Evolutionary conservation across 53 echinoderm and acorn worm species (phyloP).

Genomic region (Henricia sp.): DNA sequence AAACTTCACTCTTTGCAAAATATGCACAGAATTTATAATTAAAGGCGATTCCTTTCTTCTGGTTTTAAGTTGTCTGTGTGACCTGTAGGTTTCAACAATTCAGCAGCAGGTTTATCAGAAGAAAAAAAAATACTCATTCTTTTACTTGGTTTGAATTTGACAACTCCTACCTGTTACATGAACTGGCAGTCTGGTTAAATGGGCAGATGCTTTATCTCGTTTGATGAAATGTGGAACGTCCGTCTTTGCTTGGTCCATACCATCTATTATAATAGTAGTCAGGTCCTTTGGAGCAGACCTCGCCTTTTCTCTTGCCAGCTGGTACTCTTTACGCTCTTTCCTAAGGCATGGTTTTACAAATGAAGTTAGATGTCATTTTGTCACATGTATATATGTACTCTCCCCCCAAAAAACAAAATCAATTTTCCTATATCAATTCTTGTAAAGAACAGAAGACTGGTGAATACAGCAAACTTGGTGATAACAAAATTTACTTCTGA

Average conservation of each 20-base stretch:
- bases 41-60: background rate
- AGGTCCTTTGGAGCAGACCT: constrained; percentile 11
- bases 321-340: constrained; percentile 56
- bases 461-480: no score
- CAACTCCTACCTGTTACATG: constrained; percentile 49
- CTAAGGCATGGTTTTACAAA: no score
- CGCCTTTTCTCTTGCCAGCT: constrained; percentile 36
- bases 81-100: background rate
- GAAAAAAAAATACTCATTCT: background rate
- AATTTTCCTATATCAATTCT: no score
- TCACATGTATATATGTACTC: no score
- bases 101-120: background rate
- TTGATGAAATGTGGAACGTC: constrained; percentile 47
- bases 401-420: no score
- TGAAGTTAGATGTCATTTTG: no score
- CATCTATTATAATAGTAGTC: constrained; percentile 58
- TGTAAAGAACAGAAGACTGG: no score
- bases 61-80: background rate
- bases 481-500: no score
- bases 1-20: background rate
- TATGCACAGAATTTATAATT: background rate
- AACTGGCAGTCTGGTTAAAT: constrained; percentile 6
- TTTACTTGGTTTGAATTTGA: background rate
- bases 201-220: constrained; percentile 34
- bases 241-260: constrained; percentile 64